A percentile compares a stretch with the other conserved stretches of the same genome.
phyloP scores from a whole-genome alignment of 2,113 vertebrate species.

The Elachura formosa region DNA sequence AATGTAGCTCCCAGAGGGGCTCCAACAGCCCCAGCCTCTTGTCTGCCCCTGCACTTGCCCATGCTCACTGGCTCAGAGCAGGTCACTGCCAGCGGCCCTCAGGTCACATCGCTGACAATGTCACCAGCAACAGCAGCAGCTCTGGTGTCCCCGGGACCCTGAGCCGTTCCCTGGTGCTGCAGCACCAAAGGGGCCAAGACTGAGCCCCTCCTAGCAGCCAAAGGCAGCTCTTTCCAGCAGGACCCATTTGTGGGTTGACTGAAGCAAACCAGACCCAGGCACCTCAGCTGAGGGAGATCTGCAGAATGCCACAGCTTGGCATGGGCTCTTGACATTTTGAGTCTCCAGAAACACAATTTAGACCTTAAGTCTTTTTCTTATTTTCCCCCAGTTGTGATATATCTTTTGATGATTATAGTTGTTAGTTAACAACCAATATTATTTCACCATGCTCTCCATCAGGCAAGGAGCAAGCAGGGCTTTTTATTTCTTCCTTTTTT shows the following conservation, averaged over 20 bases:
- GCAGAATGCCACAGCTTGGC: accelerated
- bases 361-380: not conserved
- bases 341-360: not conserved
- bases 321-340: not conserved
- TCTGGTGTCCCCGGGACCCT: accelerated
- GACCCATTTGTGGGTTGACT: too few relatives aligned
- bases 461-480: not conserved
- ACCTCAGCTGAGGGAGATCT: not conserved
- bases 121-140: not conserved
- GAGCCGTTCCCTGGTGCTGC: not conserved
- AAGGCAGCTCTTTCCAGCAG: not conserved
- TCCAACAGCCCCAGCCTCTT: not conserved
- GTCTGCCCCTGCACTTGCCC: not conserved
- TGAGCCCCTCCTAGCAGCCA: not conserved
- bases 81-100: not conserved
- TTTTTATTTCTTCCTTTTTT: conserved; percentile 41
- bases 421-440: not conserved
- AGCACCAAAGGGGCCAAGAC: accelerated
- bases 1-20: not conserved
- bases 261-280: not conserved
- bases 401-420: not conserved
- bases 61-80: accelerated
- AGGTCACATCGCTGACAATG: not conserved
- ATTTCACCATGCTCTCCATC: not conserved
- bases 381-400: not conserved